phyloP scores from a whole-genome alignment of 92 coral and sea anemone species.

The Epizoanthus illoricatus region DNA sequence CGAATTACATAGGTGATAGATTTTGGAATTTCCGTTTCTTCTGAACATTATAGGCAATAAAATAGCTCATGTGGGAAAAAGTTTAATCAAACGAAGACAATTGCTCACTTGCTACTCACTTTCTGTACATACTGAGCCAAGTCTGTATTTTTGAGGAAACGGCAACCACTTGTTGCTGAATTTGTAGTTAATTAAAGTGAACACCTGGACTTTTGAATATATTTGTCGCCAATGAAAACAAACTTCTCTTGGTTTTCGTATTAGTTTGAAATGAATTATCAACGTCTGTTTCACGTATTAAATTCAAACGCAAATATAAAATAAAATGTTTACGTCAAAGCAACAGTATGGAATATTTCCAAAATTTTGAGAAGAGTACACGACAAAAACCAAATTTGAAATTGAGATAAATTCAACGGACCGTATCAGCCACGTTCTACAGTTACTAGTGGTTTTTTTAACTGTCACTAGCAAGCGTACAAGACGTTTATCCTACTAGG shows the following conservation, averaged over 20 bases:
- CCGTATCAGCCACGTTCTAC: background rate
- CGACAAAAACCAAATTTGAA: background rate
- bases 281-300: background rate
- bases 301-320: background rate
- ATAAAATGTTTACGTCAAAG: background rate
- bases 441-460: no score
- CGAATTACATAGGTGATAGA: background rate
- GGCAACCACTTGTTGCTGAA: background rate
- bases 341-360: background rate
- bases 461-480: no score
- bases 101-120: background rate
- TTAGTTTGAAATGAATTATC: background rate
- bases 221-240: background rate
- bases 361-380: background rate
- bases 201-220: slow-evolving; percentile 4
- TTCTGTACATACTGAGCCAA: background rate
- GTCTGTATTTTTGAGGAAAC: background rate
- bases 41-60: background rate
- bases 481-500: no score
- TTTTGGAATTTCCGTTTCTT: background rate
- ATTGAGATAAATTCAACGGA: background rate
- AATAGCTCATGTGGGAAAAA: background rate
- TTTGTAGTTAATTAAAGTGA: background rate
- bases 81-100: background rate
- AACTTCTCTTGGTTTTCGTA: background rate